Conservation (phyloP, 1,140 invertebrate genomes). For the Zeugodacus cucurbitae region DNA sequence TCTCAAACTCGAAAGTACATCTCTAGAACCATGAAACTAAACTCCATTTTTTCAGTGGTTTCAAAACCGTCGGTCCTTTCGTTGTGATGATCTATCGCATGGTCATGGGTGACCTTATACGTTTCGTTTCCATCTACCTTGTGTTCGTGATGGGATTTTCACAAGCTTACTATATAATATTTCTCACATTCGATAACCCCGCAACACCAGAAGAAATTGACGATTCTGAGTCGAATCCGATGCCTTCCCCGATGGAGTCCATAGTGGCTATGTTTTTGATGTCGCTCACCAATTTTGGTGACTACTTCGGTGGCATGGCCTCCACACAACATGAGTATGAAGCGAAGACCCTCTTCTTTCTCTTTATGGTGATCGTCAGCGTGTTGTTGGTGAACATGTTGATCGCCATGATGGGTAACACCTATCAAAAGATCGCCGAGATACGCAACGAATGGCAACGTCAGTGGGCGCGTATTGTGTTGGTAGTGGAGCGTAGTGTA, state of each 20-base stretch:
- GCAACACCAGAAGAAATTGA: constrained; percentile 78
- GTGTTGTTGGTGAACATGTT: constrained; percentile 97
- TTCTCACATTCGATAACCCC: constrained; percentile 86
- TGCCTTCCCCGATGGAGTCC: constrained; percentile 90
- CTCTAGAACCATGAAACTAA: too few relatives aligned
- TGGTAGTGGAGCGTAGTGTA: constrained; percentile 96
- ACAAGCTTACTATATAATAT: constrained; percentile 95
- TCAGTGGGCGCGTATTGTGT: constrained; percentile 97
- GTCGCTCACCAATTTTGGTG: constrained; percentile 96
- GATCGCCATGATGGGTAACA: constrained; percentile 99
- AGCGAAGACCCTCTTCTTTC: constrained; percentile 90
- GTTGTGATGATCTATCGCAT: constrained; percentile 99
- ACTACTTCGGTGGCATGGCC: constrained; percentile 91
- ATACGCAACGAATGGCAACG: constrained; percentile 98
- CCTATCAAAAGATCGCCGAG: constrained; percentile 97
- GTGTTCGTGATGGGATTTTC: constrained; percentile 98
- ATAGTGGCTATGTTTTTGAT: constrained; percentile 98
- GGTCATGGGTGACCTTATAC: constrained; percentile 93
- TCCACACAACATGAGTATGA: constrained; percentile 88
- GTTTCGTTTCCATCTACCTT: constrained; percentile 95
- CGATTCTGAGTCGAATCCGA: constrained; percentile 82
- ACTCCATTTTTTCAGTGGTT: constrained; percentile 76
- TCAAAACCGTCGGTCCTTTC: constrained; percentile 98
- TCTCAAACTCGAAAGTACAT: background rate
- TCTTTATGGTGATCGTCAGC: constrained; percentile 97